Percentiles rank a stretch among this genome's conserved stretches.
Evolutionary conservation across 1,140 invertebrate species (phyloP).

Genomic region (Procambarus virginalis): DNA sequence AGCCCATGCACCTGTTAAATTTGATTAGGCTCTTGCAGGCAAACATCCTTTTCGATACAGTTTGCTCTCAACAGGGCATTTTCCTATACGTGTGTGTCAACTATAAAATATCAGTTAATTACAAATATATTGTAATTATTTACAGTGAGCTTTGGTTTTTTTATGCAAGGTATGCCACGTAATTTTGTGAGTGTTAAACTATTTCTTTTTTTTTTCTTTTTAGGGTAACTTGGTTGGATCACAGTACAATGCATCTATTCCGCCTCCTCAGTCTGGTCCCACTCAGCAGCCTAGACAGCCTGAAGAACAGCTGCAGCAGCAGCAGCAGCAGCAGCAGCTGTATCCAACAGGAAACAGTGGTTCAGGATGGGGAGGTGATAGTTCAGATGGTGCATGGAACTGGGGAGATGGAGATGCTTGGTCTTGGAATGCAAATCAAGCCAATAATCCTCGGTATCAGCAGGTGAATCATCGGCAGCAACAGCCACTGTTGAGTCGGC

Average conservation of each 20-base stretch:
- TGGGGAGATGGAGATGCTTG: slow-evolving; percentile 38
- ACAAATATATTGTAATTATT: too few relatives aligned
- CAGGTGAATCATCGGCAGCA: slow-evolving; percentile 15
- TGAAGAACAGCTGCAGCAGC: slow-evolving; percentile 12
- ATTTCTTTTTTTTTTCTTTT: not conserved
- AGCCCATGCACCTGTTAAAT: too few relatives aligned
- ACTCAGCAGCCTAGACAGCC: not conserved
- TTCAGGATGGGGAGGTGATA: slow-evolving; percentile 14
- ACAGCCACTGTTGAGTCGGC: not conserved
- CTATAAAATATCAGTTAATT: too few relatives aligned
- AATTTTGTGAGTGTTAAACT: not conserved
- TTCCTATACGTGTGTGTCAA: too few relatives aligned
- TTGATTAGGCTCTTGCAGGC: too few relatives aligned
- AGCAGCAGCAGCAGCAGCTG: slow-evolving; percentile 16
- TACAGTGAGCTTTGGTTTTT: too few relatives aligned
- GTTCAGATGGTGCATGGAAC: slow-evolving; percentile 55
- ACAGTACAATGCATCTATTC: slow-evolving; percentile 10
- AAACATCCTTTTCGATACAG: too few relatives aligned
- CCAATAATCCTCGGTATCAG: slow-evolving; percentile 10
- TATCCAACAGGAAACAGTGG: not conserved
- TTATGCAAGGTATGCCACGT: too few relatives aligned
- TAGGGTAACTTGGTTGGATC: not conserved
- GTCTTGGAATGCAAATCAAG: slow-evolving; percentile 10
- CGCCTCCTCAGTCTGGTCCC: not conserved
- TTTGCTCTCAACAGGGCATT: too few relatives aligned